phyloP scores from a whole-genome alignment of 2,888 invertebrate species.

The Drosophila prolongata region DNA sequence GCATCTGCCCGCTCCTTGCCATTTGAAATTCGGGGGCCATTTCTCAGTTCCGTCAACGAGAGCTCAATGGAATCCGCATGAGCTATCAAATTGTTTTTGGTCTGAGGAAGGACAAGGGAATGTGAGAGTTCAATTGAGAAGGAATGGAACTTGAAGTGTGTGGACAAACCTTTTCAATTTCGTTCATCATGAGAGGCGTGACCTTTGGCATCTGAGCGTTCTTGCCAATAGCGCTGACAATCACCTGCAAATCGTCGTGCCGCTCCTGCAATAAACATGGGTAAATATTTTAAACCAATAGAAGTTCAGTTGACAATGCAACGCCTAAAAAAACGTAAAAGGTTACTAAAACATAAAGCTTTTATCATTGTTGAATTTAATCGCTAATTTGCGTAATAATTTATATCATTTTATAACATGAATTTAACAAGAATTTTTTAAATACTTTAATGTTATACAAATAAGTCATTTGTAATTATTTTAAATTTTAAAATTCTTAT shows the following conservation, averaged over 20 bases:
- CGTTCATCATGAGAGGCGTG: slow-evolving; percentile 82
- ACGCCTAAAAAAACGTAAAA: too few species aligned
- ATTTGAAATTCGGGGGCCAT: slow-evolving; percentile 57
- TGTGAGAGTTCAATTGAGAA: slow-evolving; percentile 13
- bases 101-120: slow-evolving; percentile 61
- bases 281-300: neutral
- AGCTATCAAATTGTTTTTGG: slow-evolving; percentile 82
- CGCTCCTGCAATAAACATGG: slow-evolving; percentile 74
- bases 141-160: slow-evolving; percentile 4
- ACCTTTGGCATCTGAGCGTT: slow-evolving; percentile 82
- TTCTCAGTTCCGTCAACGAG: slow-evolving; percentile 81
- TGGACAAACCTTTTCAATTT: slow-evolving; percentile 81
- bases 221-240: slow-evolving; percentile 83
- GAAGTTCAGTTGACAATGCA: too few species aligned
- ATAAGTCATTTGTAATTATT: too few species aligned
- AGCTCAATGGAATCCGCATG: slow-evolving; percentile 83
- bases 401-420: too few species aligned
- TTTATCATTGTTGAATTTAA: too few species aligned
- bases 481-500: too few species aligned
- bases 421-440: too few species aligned
- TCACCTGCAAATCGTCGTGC: slow-evolving; percentile 83
- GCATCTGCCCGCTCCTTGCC: slow-evolving; percentile 49
- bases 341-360: too few species aligned
- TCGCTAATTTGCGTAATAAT: too few species aligned
- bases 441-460: too few species aligned